Evolutionary conservation across 2,888 invertebrate genomes (phyloP).

Genomic region (Eurois occulta): DNA sequence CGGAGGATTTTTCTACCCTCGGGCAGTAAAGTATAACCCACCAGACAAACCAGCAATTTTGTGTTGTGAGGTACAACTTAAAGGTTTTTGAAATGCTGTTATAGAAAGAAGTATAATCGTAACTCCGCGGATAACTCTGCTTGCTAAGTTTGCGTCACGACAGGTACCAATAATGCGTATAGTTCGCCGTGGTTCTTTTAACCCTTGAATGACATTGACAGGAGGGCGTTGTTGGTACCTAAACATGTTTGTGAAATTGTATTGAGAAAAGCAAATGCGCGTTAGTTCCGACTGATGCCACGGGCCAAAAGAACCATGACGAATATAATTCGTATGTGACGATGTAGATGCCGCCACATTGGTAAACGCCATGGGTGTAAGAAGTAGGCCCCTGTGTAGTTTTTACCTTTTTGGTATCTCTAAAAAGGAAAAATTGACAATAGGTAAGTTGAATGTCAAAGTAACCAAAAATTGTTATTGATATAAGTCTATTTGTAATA

Average conservation of each 20-base stretch:
- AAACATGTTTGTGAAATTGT: background rate
- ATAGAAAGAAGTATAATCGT: no score
- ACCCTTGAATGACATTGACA: background rate
- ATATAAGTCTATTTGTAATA: background rate
- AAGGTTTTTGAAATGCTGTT: no score
- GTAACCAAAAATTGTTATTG: constrained; percentile 43
- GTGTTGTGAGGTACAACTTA: no score
- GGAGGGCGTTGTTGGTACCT: background rate
- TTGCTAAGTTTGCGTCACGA: no score
- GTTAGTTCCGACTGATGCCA: background rate
- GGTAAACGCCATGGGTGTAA: background rate
- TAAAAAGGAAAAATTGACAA: constrained; percentile 48
- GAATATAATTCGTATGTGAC: background rate
- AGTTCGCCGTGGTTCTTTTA: background rate
- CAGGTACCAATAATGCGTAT: no score
- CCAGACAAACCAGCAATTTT: no score
- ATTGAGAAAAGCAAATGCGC: no score
- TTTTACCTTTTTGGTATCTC: constrained; percentile 1
- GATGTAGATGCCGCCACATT: background rate
- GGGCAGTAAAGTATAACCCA: no score
- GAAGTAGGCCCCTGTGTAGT: background rate
- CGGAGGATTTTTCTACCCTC: no score
- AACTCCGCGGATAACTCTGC: no score
- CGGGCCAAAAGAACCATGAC: background rate
- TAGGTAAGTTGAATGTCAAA: constrained; percentile 55